These are phyloP conservation scores for Diaperis boleti DNA, from an alignment of 2,888 invertebrate genomes.

Conservation along the genomic window DNA sequence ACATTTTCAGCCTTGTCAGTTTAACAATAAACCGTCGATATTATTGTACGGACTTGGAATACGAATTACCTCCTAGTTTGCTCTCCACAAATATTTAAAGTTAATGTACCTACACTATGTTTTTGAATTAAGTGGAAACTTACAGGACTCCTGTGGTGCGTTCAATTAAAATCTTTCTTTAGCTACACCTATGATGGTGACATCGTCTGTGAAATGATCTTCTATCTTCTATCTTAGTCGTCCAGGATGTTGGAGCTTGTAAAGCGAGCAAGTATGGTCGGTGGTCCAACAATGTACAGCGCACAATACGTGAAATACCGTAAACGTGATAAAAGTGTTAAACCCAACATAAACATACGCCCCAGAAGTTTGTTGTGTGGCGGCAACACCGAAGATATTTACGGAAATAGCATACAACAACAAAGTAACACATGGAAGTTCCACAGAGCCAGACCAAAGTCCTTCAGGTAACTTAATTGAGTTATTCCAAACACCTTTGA, in stretches of 20 bases:
- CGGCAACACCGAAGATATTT: constrained; percentile 56
- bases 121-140: too few species aligned
- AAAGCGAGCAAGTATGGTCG: constrained; percentile 55
- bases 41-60: constrained; percentile 27
- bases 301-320: constrained; percentile 54
- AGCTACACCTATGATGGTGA: constrained; percentile 1
- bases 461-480: constrained; percentile 58
- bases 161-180: constrained; percentile 16
- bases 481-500: constrained; percentile 14
- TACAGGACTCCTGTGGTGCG: constrained; percentile 25
- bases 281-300: constrained; percentile 50
- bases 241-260: constrained; percentile 58
- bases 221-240: background rate
- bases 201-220: background rate
- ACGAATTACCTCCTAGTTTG: constrained; percentile 17
- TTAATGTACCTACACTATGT: constrained; percentile 3
- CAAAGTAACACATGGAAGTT: constrained; percentile 65
- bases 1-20: constrained; percentile 35
- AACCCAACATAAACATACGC: constrained; percentile 54
- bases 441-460: constrained; percentile 62
- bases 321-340: constrained; percentile 55
- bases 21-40: constrained; percentile 35
- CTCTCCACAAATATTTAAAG: constrained; percentile 17
- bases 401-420: constrained; percentile 59
- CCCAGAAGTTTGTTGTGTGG: constrained; percentile 63